Base-by-base conservation (phyloP, 2,113 vertebrate genomes). In the Odontophorus gujanensis region DNA sequence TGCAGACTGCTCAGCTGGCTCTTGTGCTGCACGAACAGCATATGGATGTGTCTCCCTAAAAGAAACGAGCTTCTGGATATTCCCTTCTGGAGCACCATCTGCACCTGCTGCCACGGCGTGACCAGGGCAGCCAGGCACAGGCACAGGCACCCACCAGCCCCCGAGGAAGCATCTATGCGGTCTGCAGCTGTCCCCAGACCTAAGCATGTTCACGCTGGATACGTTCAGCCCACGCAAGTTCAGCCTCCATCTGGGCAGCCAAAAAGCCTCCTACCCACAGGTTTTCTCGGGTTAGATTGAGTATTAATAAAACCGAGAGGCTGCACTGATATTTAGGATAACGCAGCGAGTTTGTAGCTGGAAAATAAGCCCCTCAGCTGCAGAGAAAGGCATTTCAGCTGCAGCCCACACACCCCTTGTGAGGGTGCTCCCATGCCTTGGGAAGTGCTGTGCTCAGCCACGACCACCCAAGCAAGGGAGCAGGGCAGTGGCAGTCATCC, bases 21-120 rank as follows among this genome's bases (percentile, higher is more conserved):
- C 87, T 42, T 18, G 25, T 74, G 50, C 84, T 74, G 66, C 48
- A 9, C 1, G 55, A 72, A 15, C 57, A 90, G 61, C 92, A 95
- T 87, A 93, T 42, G 89, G 92, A 18, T 3, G 1, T 2, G 1
- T 78, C 81, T 93, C 68, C 87, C 84, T 74, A 78, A 79, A 84
- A 93, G 79, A 92, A 82, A 93, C 0, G 17, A 85, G 92, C 67
- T 92, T 89, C 92, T 93, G 89, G 92, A 85, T 94, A 76, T 80
- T 71, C 74, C 94, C 89, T 95, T 92, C 94, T 91, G 94, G 91
- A 89, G 75, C 75, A 71, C 89, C 89, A 94, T 92, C 95, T 96
- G 95, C 25, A 28, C 78, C 89, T 0, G 1, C 62, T 85, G 63
- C 81, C 75, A 0, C 2, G 1, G 65, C 1, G 1, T 9, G 67